Conservation (phyloP, 2,888 invertebrate species). For the Drosophila barbarae region DNA sequence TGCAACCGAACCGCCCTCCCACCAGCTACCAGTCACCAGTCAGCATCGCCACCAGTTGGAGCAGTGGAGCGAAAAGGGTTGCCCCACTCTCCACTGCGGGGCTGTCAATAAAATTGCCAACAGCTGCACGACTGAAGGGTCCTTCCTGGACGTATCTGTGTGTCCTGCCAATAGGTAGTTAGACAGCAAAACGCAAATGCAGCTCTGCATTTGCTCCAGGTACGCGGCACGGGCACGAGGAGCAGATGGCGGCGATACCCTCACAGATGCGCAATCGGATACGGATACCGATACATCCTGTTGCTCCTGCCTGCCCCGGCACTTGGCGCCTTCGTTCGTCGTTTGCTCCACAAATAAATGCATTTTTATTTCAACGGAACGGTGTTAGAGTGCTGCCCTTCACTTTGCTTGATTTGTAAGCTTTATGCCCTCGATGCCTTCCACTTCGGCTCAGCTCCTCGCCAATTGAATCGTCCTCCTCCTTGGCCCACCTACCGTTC, state of each 20-base stretch:
- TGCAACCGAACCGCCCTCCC: conserved; percentile 53
- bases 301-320: conserved; percentile 50
- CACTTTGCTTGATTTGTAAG: conserved; percentile 58
- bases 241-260: conserved; percentile 58
- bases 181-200: conserved; percentile 52
- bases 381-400: conserved; percentile 3
- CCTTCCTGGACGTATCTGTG: conserved; percentile 13
- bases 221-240: conserved; percentile 23
- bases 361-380: conserved; percentile 66
- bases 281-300: conserved; percentile 47
- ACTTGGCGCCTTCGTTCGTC: conserved; percentile 30
- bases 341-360: conserved; percentile 45
- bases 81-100: conserved; percentile 34
- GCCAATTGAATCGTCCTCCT: conserved; percentile 3
- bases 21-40: conserved; percentile 17
- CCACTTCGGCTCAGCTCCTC: conserved; percentile 1
- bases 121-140: conserved; percentile 41
- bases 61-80: conserved; percentile 42
- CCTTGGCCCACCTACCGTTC: conserved; percentile 21
- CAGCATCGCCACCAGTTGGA: conserved; percentile 6
- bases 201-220: conserved; percentile 58
- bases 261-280: conserved; percentile 44
- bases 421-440: conserved; percentile 37
- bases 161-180: conserved; percentile 59
- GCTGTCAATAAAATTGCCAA: conserved; percentile 71